Base-by-base conservation (phyloP, 2,797 vertebrate species). In the Spinibarbus caldwelli region DNA sequence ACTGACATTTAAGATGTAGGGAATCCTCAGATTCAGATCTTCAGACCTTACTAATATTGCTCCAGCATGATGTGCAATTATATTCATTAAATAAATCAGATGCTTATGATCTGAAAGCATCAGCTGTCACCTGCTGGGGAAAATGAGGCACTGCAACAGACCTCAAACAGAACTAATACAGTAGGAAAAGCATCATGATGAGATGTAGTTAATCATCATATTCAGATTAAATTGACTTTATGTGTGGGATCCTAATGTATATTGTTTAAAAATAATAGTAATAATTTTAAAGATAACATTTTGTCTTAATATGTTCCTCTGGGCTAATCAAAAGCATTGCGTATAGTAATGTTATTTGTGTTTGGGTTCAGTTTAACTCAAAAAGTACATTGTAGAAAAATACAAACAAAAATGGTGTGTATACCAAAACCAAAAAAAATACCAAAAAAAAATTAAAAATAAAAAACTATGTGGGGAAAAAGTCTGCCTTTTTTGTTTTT, bases 41-140 rank as follows among this genome's bases (percentile, higher is more conserved):
- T 10, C 45, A 75, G 70, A 59, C 21, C 21, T 26, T 34, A 21
- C 21, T 62, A 34, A 47, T 64, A 47, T 36, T 47, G 17, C 43
- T 64, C 26, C 21, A 64, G 71, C 15, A 75, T 36, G 21, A n/a
- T 64, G 81, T 67, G 29, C 31, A n/a, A 34, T 75, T 36, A 23
- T 8, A 38, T 67, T 19, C 0, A 23, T 67, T 11, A 36, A 49
- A 75, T 38, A 26, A 75, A 66, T 49, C 9, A 49, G 36, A 52
- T 38, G 75, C 26, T n/a, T 41, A 6, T 45, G 10, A 52, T 80
- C 47, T 45, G 47, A 68, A 72, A 90, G 82, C 84, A 67, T 71
- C 34, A 92, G 88, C 91, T 93, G 93, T 93, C 94, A 90, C 91
- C 95, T 95, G 89, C 90, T 90, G 95, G 91, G 41, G 10, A 8